Percentiles rank a stretch among this genome's conserved stretches.
Evolutionary conservation across 1,140 invertebrate genomes (phyloP).

Genomic region (Drosophila chauvacae): DNA sequence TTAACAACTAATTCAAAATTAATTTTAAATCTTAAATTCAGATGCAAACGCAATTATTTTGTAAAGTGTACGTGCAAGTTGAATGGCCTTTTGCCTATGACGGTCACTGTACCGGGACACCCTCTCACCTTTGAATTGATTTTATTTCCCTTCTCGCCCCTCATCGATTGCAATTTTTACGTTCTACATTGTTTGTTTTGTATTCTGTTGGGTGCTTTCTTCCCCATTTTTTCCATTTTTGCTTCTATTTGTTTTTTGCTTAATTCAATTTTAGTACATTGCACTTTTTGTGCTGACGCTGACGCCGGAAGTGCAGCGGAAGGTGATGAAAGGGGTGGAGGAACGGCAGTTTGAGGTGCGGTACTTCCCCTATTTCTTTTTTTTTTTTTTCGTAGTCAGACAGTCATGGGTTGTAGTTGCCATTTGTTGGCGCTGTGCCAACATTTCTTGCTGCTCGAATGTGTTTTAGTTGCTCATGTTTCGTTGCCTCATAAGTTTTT

Average conservation of each 20-base stretch:
- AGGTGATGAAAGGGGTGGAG: conserved; percentile 49
- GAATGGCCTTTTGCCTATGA: conserved; percentile 71
- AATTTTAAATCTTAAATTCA: not conserved
- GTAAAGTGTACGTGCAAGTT: conserved; percentile 18
- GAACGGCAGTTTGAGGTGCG: conserved; percentile 16
- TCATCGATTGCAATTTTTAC: conserved; percentile 50
- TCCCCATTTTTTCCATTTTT: conserved; percentile 17
- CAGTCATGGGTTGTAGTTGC: conserved; percentile 30
- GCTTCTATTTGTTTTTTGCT: conserved; percentile 66
- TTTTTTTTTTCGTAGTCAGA: conserved; percentile 11
- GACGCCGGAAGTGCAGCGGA: conserved; percentile 72
- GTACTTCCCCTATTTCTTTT: conserved; percentile 16
- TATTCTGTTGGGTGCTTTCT: conserved; percentile 56
- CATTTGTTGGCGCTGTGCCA: conserved; percentile 59
- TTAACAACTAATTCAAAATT: no score
- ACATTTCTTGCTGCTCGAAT: conserved; percentile 27
- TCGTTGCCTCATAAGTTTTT: conserved; percentile 41
- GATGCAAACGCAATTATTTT: not conserved
- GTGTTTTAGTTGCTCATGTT: conserved; percentile 10
- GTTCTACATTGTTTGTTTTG: conserved; percentile 62
- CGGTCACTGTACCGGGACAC: conserved; percentile 56
- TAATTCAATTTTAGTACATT: conserved; percentile 82
- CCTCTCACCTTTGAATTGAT: conserved; percentile 59
- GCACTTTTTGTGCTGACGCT: conserved; percentile 72
- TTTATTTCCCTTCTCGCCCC: conserved; percentile 33